Evolutionary conservation across 2,888 invertebrate species (phyloP).

Genomic region (Cataglyphis altisquamis): DNA sequence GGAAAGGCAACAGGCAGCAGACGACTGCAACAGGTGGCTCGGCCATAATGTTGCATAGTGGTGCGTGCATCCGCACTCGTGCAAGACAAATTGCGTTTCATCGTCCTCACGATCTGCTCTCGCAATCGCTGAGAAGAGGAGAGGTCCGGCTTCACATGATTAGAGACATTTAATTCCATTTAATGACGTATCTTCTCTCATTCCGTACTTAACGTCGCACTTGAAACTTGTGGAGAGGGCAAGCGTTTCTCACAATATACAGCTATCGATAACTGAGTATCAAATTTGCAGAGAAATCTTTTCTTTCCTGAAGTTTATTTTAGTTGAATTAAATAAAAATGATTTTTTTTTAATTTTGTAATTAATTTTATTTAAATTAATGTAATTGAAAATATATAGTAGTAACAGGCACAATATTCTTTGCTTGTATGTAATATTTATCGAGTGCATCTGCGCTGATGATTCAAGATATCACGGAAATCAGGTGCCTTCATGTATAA

Average conservation of each 20-base stretch:
- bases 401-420: neutral
- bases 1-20: constrained; percentile 73
- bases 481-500: neutral
- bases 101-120: constrained; percentile 55
- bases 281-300: too few species aligned
- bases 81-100: constrained; percentile 68
- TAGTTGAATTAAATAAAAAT: neutral
- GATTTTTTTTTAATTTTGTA: neutral
- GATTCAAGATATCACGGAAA: constrained; percentile 25
- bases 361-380: neutral
- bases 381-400: neutral
- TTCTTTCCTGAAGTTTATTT: neutral
- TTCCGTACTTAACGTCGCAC: neutral
- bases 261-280: neutral
- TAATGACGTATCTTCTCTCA: constrained; percentile 17
- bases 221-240: neutral
- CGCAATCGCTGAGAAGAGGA: constrained; percentile 39
- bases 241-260: neutral
- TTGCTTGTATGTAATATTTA: neutral
- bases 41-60: constrained; percentile 62
- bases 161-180: constrained; percentile 31
- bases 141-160: constrained; percentile 21
- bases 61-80: constrained; percentile 62
- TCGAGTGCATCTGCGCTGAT: neutral
- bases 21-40: constrained; percentile 73